Base-by-base conservation (phyloP, 1,140 invertebrate genomes). In the Calycopis cecrops region DNA sequence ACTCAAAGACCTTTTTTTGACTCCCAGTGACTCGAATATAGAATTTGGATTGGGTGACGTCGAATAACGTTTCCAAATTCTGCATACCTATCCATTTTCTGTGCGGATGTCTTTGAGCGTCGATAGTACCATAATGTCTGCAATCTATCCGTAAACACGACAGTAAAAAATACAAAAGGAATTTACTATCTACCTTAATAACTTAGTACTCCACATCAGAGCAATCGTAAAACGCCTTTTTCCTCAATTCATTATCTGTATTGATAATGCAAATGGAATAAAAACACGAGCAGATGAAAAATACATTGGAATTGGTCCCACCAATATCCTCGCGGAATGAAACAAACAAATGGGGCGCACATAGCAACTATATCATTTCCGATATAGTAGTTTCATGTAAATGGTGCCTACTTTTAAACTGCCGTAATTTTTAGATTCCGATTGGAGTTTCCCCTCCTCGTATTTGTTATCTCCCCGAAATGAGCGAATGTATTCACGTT, bases 351-450 rank as follows among this genome's bases (percentile, higher is more conserved):
- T 76, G 72, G 73, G 69, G 69, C 64, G 65, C 56, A 28, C 48
- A 60, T 49, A 40, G 64, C 44, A 55, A 65, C 63, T 83, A 82
- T 77, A 84, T 86, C 77, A 86, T 79, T 73, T 75, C 72, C 70
- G 67, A 73, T 72, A 83, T 80, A 79, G 79, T 81, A 77, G 79
- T 86, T 86, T 79, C 79, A 86, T 86, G 83, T 79, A 82, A 83
- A 86, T 85, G 79, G 48, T 57, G 76, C 83, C 83, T 85, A 86
- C 79, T 86, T 86, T 85, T 86, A 86, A 86, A 86, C 80, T 85
- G 76, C 70, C 76, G 74, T 86, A 86, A 86, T 86, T 86, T 85
- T 86, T 85, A 80, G 70, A 76, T 85, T 86, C 83, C 80, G 83
- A 79, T 84, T 72, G 66, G 62, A 71, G 75, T 76, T 76, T 75